These are phyloP conservation scores for Prionchulus punctatus DNA, from an alignment of 2,888 invertebrate species.

Conservation along the genomic window DNA sequence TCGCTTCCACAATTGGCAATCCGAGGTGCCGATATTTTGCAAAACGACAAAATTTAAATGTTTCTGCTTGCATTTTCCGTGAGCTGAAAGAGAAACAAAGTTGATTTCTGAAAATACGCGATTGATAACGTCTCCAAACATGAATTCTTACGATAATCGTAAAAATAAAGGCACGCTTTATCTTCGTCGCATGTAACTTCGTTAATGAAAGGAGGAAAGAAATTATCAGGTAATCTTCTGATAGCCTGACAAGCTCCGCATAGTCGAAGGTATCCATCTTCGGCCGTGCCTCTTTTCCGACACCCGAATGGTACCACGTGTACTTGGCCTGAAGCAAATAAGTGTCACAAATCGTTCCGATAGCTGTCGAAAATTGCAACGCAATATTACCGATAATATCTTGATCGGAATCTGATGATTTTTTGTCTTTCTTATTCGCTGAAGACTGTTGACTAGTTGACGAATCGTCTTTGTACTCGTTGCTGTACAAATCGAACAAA, in stretches of 20 bases:
- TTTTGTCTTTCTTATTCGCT: not conserved
- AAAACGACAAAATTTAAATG: slow-evolving; percentile 32
- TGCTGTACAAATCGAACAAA: not conserved
- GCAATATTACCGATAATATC: not conserved
- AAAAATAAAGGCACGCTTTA: slow-evolving; percentile 31
- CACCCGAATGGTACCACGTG: slow-evolving; percentile 31
- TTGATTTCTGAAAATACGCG: not conserved
- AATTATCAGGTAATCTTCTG: slow-evolving; percentile 26
- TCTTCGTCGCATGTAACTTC: slow-evolving; percentile 32
- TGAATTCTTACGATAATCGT: slow-evolving; percentile 23
- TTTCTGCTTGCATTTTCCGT: slow-evolving; percentile 32
- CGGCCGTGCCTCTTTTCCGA: slow-evolving; percentile 27
- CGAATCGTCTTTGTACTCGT: not conserved
- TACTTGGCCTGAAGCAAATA: slow-evolving; percentile 25
- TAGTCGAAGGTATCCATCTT: slow-evolving; percentile 29
- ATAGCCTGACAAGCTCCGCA: slow-evolving; percentile 31
- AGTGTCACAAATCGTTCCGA: not conserved
- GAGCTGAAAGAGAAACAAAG: slow-evolving; percentile 28
- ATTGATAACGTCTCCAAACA: not conserved
- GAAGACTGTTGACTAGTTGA: no score
- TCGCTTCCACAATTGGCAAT: slow-evolving; percentile 31
- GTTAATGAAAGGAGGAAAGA: slow-evolving; percentile 33
- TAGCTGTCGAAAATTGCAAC: not conserved
- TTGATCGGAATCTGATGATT: not conserved
- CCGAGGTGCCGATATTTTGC: slow-evolving; percentile 25